Conservation (phyloP, 2,113 vertebrate genomes). For the Saccopteryx bilineata region DNA sequence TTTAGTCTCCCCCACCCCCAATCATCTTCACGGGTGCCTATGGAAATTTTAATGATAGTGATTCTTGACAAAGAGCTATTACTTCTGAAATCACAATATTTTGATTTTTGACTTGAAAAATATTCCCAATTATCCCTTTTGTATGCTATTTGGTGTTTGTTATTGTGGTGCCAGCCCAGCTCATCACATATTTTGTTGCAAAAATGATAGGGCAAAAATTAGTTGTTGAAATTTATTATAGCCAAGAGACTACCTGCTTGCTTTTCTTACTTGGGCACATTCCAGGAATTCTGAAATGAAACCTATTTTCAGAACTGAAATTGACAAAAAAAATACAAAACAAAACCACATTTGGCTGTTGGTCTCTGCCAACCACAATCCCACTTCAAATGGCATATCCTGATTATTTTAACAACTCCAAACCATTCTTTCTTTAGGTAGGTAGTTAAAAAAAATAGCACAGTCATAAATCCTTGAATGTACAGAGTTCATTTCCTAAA, state of each 20-base stretch:
- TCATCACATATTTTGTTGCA: neutral
- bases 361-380: neutral
- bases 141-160: neutral
- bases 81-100: slow-evolving; percentile 60
- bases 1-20: slow-evolving; percentile 47
- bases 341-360: neutral
- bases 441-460: neutral
- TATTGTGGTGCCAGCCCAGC: neutral
- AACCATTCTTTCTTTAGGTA: neutral
- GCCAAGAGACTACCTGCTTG: slow-evolving; percentile 36
- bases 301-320: neutral
- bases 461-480: neutral
- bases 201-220: neutral
- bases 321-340: slow-evolving; percentile 35
- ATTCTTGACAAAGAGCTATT: slow-evolving; percentile 38
- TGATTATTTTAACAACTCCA: neutral
- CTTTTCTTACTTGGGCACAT: slow-evolving; percentile 8
- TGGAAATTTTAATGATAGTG: slow-evolving; percentile 38
- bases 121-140: neutral
- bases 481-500: neutral
- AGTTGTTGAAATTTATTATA: slow-evolving; percentile 7
- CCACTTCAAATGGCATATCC: neutral
- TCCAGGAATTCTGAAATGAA: slow-evolving; percentile 49
- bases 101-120: slow-evolving; percentile 3
- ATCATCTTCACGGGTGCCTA: slow-evolving; percentile 50